phyloP scores from a whole-genome alignment of 1,140 invertebrate genomes.

The Philotrypesis tridentata region DNA sequence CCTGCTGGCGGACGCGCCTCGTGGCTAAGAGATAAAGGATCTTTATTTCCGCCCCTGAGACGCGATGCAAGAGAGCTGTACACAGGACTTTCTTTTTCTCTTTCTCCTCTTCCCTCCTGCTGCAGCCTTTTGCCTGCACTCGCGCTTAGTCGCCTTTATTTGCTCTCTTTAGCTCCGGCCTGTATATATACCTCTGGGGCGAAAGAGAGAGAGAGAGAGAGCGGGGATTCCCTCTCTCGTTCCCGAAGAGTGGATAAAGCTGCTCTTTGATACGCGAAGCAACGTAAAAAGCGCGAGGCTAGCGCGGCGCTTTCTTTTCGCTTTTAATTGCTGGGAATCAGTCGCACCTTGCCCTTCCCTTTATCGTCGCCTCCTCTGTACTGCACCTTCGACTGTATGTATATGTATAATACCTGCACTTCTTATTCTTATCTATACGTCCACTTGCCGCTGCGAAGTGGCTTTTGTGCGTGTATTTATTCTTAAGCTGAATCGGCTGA shows the following conservation, averaged over 20 bases:
- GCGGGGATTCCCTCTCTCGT: conserved; percentile 5
- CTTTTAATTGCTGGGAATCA: conserved; percentile 41
- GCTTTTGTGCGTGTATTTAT: background rate
- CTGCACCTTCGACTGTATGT: background rate
- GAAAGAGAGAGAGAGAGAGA: background rate
- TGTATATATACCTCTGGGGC: background rate
- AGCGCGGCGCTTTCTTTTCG: conserved; percentile 51
- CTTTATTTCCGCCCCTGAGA: conserved; percentile 55
- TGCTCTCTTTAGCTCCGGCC: conserved; percentile 5
- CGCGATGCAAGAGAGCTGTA: too few relatives aligned
- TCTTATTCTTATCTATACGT: background rate
- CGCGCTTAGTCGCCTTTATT: background rate
- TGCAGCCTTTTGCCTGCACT: background rate
- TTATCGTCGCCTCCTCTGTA: too few relatives aligned
- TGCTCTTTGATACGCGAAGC: conserved; percentile 35
- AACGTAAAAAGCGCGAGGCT: conserved; percentile 56
- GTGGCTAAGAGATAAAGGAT: conserved; percentile 57
- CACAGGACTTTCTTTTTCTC: too few relatives aligned
- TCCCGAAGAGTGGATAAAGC: conserved; percentile 23
- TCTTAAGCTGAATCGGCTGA: background rate
- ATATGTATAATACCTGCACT: too few relatives aligned
- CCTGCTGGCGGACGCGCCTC: conserved; percentile 25
- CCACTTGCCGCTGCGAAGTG: background rate
- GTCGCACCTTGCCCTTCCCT: conserved; percentile 17
- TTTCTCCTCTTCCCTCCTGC: too few relatives aligned